Base-by-base conservation (phyloP, 2,888 invertebrate genomes). In the Pinctada fucata region DNA sequence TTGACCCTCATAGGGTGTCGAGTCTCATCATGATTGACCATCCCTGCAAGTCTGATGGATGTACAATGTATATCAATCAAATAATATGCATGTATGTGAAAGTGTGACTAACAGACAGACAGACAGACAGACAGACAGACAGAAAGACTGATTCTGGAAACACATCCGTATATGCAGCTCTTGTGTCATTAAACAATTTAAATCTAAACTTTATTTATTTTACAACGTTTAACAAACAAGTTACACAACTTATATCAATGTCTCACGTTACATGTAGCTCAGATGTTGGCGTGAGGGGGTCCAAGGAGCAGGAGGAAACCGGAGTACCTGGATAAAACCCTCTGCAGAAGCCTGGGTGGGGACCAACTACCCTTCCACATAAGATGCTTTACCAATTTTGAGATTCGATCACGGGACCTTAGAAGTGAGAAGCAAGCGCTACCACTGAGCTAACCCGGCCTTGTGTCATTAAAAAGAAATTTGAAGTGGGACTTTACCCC, bases 401-500 rank as follows among this genome's bases (percentile, higher is more conserved):
- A 10, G 58, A 52, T 8, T 52, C 58, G 6, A 52, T 8, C 58
- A 5, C 58, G 58, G 58, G 58, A 10, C 31, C 58, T 6, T 13
- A 58, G 6, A 10, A 10, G 58, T 58, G 58, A 58, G 58, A 58
- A 58, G 58, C 58, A 13, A 58, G 58, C 58, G 58, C 58, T 58
- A 58, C 58, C 58, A 58, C 58, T 58, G 58, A 0, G 58, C 58
- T 58, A 58, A 6, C 58, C 1, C 8, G 58, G 6, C 58, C 58
- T 13, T 13, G 6, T 58, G 8, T 13, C 58, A 13, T 58, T 58
- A 13, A 58, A 13, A 58, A 58, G 8, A 58, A 6, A 10, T 58
- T 58, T 58, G 58, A 10, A 58, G 6, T 58, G 58, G 58, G 58
- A 58, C 79, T 85, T 83, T 83, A 93, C 93, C 95, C 95, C 84